phyloP scores from a whole-genome alignment of 2,888 invertebrate species.

The Scaptomyza parva region DNA sequence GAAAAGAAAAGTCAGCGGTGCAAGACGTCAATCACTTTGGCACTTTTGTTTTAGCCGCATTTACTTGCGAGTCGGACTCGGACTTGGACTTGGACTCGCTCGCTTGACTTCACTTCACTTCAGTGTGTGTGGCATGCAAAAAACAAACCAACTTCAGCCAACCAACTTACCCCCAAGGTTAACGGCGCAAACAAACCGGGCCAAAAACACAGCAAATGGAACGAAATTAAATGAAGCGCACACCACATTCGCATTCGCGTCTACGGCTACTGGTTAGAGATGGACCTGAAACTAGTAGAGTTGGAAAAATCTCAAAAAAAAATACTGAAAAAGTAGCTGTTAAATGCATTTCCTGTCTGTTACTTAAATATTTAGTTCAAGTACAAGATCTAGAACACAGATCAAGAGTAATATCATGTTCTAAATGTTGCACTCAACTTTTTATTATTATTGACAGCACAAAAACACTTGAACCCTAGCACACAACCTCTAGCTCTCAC shows the following conservation, averaged over 20 bases:
- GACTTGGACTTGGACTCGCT: not conserved
- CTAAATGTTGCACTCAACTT: not conserved
- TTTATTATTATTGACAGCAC: slow-evolving; percentile 14
- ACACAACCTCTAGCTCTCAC: slow-evolving; percentile 18
- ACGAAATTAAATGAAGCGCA: slow-evolving; percentile 59
- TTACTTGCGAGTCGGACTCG: too few species aligned
- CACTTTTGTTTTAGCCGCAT: slow-evolving; percentile 40
- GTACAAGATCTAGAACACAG: not conserved
- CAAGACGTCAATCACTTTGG: slow-evolving; percentile 70
- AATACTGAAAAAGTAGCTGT: too few species aligned
- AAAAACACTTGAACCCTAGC: slow-evolving; percentile 13
- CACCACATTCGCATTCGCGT: slow-evolving; percentile 1
- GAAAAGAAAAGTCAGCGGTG: slow-evolving; percentile 55
- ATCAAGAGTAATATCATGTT: slow-evolving; percentile 1
- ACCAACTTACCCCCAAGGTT: slow-evolving; percentile 77
- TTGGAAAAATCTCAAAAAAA: too few species aligned
- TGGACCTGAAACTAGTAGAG: slow-evolving; percentile 13
- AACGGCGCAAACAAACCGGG: slow-evolving; percentile 70
- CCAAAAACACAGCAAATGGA: slow-evolving; percentile 63
- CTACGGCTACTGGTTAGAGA: slow-evolving; percentile 53
- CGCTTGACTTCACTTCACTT: slow-evolving; percentile 5
- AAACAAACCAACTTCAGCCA: slow-evolving; percentile 20
- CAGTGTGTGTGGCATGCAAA: slow-evolving; percentile 53
- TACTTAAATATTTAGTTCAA: slow-evolving; percentile 1
- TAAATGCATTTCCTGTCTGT: too few species aligned